These are phyloP conservation scores for Sparidentex hasta DNA, from an alignment of 2,797 vertebrate genomes.

Conservation along the genomic window DNA sequence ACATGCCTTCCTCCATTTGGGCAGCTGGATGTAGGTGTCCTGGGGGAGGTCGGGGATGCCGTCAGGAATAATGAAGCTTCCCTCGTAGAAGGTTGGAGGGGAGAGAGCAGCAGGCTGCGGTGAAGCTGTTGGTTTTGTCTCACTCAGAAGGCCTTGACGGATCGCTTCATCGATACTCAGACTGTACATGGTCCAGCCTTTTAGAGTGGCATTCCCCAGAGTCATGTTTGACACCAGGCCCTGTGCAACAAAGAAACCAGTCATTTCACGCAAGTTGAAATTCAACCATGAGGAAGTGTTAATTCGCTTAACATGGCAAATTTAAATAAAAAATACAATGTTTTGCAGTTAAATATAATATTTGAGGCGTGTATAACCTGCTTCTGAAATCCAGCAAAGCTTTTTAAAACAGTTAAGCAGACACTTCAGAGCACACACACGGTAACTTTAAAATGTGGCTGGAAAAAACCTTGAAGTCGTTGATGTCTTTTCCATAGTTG, in stretches of 20 bases:
- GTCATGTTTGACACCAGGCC: constrained; percentile 93
- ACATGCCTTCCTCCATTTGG: constrained; percentile 92
- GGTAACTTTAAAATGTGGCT: constrained; percentile 2
- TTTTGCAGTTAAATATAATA: no score
- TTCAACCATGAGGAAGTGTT: not conserved
- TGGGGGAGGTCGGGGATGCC: constrained; percentile 94
- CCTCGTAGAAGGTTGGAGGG: constrained; percentile 89
- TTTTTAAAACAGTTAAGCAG: not conserved
- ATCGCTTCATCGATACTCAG: constrained; percentile 90
- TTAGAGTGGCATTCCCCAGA: constrained; percentile 84
- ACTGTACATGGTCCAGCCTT: constrained; percentile 91
- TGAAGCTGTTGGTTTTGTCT: not conserved
- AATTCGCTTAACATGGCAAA: no score
- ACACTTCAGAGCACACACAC: not conserved
- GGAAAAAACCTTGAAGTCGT: constrained; percentile 91
- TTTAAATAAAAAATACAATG: no score
- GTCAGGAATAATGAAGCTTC: constrained; percentile 89
- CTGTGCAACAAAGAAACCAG: constrained; percentile 72
- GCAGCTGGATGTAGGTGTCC: constrained; percentile 93
- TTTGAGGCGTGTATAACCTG: not conserved
- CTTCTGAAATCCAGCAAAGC: not conserved
- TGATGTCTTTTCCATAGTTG: constrained; percentile 91
- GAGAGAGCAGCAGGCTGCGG: constrained; percentile 61
- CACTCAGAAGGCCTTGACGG: constrained; percentile 66
- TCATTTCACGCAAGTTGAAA: not conserved